Conservation (phyloP, 2,797 vertebrate genomes). For the Percopsis omiscomaycus region DNA sequence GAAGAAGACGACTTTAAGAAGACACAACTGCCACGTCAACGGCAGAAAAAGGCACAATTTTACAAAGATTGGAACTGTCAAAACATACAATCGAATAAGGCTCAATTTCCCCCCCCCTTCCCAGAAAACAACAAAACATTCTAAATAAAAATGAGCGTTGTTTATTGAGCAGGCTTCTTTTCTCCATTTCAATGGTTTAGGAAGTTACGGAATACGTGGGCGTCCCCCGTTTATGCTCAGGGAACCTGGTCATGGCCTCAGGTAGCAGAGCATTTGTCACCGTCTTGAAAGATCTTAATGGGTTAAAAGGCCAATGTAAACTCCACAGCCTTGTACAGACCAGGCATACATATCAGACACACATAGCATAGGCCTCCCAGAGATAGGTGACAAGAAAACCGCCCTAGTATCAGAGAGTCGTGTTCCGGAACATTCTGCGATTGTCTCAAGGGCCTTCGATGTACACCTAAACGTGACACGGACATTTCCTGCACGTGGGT, state of each 20-base stretch:
- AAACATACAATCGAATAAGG: constrained; percentile 66
- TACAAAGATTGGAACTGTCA: constrained; percentile 73
- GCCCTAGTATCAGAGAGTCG: constrained; percentile 1
- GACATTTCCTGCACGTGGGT: constrained; percentile 31
- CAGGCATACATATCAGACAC: constrained; percentile 8
- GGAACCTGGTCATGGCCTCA: constrained; percentile 31
- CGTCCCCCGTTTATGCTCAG: not conserved
- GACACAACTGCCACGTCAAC: constrained; percentile 50
- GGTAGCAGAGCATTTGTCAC: constrained; percentile 9
- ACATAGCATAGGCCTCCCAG: constrained; percentile 12
- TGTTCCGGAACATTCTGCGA: constrained; percentile 30
- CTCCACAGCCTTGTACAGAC: constrained; percentile 18
- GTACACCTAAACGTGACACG: constrained; percentile 22
- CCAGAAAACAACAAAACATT: constrained; percentile 58
- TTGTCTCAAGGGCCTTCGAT: constrained; percentile 34
- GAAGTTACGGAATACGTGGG: constrained; percentile 19
- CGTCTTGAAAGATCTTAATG: constrained; percentile 21
- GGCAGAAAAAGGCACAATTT: constrained; percentile 43
- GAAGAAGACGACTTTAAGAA: constrained; percentile 55
- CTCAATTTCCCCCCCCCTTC: constrained; percentile 53
- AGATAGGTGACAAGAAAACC: constrained; percentile 1
- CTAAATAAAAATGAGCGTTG: constrained; percentile 67
- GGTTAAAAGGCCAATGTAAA: constrained; percentile 27
- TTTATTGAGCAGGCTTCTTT: constrained; percentile 55
- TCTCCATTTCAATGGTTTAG: constrained; percentile 27